These are phyloP conservation scores for Tachystola acroxantha DNA, from an alignment of 2,888 invertebrate species.

Conservation along the genomic window DNA sequence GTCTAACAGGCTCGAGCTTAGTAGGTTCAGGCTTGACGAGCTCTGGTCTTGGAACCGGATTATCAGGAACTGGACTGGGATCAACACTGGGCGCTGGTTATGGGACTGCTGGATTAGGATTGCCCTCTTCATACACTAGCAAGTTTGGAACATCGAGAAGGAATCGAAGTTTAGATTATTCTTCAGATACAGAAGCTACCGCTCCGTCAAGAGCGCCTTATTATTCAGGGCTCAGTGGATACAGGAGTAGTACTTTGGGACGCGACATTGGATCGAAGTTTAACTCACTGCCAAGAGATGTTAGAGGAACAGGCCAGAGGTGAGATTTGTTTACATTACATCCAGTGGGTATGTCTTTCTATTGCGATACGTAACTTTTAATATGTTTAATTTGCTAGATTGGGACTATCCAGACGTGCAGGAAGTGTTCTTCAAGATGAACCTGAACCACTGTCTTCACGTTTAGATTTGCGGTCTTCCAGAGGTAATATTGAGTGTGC, in stretches of 20 bases:
- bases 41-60: conserved; percentile 56
- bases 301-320: conserved; percentile 79
- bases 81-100: conserved; percentile 58
- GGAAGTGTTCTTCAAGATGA: conserved; percentile 70
- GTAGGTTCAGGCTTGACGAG: conserved; percentile 58
- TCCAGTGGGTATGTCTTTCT: neutral
- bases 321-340: conserved; percentile 28
- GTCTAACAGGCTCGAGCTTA: conserved; percentile 63
- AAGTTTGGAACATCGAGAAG: conserved; percentile 83
- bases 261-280: conserved; percentile 82
- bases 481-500: conserved; percentile 45
- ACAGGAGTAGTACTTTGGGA: conserved; percentile 71
- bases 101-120: conserved; percentile 60
- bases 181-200: conserved; percentile 97
- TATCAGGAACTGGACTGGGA: conserved; percentile 55
- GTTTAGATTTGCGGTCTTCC: conserved; percentile 71
- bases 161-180: conserved; percentile 91
- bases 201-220: conserved; percentile 86
- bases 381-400: conserved; percentile 27
- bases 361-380: neutral
- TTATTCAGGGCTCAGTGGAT: conserved; percentile 80
- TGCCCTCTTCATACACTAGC: conserved; percentile 63
- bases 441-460: conserved; percentile 67
- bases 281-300: conserved; percentile 85
- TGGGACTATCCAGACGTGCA: conserved; percentile 59